Percentiles rank a stretch among this genome's conserved stretches.
Evolutionary conservation across 1,140 invertebrate species (phyloP).

Genomic region (Cotesia typhae): DNA sequence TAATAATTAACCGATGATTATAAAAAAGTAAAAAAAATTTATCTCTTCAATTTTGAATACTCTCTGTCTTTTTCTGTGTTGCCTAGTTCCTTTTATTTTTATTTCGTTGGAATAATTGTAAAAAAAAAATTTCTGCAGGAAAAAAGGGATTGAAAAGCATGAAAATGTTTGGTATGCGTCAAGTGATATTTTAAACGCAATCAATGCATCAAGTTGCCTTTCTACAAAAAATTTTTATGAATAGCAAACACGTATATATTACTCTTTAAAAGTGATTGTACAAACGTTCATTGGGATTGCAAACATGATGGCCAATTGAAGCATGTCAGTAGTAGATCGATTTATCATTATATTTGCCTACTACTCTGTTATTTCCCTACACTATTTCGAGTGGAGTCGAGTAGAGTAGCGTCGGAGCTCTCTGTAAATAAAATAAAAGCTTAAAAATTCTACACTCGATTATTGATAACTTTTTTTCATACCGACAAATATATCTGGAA

Average conservation of each 20-base stretch:
- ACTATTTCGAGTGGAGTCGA: background rate
- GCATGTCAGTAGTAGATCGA: slow-evolving; percentile 24
- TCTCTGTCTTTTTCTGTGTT: no score
- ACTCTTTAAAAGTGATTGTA: slow-evolving; percentile 15
- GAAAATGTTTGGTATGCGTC: no score
- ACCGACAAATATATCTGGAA: background rate
- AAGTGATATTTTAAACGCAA: no score
- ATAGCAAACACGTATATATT: slow-evolving; percentile 21
- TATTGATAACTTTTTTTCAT: background rate
- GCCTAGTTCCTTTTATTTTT: no score
- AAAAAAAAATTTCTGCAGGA: no score
- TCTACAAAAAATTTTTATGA: slow-evolving; percentile 14
- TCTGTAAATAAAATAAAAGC: background rate
- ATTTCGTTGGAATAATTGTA: no score
- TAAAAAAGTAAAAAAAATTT: no score
- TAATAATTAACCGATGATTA: no score
- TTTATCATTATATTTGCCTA: slow-evolving; percentile 36
- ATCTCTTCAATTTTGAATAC: no score
- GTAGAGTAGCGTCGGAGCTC: background rate
- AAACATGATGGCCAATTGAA: slow-evolving; percentile 24
- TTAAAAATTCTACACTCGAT: background rate
- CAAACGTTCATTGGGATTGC: slow-evolving; percentile 9
- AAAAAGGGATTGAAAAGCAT: no score
- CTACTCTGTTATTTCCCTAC: slow-evolving; percentile 5
- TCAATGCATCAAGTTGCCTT: background rate